Conservation (phyloP, 2,888 invertebrate genomes). For the Hyalella azteca region DNA sequence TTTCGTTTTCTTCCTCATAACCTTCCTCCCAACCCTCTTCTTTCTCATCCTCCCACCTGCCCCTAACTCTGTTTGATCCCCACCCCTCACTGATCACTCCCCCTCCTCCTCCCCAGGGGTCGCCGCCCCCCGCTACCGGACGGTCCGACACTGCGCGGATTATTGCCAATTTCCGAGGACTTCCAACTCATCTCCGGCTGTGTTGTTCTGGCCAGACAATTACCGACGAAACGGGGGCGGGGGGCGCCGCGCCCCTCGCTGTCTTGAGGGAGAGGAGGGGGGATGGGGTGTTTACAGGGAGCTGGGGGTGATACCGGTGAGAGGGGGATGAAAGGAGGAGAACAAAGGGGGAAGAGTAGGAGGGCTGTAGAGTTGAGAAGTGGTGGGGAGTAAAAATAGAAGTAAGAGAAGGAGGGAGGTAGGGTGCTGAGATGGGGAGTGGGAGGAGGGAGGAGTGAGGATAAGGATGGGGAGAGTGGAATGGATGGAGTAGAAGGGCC, state of each 20-base stretch:
- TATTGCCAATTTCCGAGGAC: slow-evolving; percentile 11
- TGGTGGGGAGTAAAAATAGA: background rate
- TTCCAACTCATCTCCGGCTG: slow-evolving; percentile 16
- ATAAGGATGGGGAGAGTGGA: background rate
- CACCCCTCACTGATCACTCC: background rate
- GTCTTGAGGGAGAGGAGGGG: background rate
- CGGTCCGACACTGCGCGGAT: slow-evolving; percentile 4
- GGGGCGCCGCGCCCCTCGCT: background rate
- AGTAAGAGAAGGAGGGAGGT: slow-evolving; percentile 26
- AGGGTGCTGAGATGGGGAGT: background rate
- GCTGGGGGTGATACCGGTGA: background rate
- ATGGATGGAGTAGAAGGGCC: background rate
- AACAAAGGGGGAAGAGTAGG: background rate
- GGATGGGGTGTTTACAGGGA: background rate
- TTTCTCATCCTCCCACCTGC: background rate
- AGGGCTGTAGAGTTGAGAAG: background rate
- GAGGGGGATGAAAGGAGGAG: background rate
- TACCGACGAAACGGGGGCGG: background rate
- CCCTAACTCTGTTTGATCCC: background rate
- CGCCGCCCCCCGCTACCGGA: background rate
- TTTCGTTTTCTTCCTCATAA: background rate
- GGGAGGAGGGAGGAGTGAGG: background rate
- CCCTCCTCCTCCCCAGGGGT: background rate
- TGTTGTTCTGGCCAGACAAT: slow-evolving; percentile 9
- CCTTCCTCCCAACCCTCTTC: background rate